Evolutionary conservation across 2,797 vertebrate species (phyloP).

Genomic region (Neosilurus mollespiculum): DNA sequence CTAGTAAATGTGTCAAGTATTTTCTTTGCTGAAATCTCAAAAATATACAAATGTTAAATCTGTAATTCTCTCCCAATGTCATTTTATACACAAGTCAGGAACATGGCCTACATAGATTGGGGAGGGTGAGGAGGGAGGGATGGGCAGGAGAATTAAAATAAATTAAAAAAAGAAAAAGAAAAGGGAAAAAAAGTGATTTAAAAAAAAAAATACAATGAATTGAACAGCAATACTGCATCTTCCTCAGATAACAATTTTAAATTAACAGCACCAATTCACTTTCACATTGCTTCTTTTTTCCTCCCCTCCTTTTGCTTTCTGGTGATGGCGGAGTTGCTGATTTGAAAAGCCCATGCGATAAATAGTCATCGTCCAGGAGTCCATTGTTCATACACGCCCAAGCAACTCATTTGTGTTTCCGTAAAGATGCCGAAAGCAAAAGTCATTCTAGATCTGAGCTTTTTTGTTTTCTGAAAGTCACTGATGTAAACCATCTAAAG

Average conservation of each 20-base stretch:
- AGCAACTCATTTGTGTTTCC: neutral
- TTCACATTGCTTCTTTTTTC: slow-evolving; percentile 53
- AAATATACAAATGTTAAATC: slow-evolving; percentile 71
- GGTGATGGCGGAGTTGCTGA: slow-evolving; percentile 4
- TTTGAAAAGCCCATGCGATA: slow-evolving; percentile 10
- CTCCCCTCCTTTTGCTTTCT: neutral
- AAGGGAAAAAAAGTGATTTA: slow-evolving; percentile 31
- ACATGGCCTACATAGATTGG: slow-evolving; percentile 74
- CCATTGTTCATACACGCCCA: neutral
- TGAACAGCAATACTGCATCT: slow-evolving; percentile 75
- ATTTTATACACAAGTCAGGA: slow-evolving; percentile 78
- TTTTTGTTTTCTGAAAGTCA: neutral
- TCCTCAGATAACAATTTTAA: slow-evolving; percentile 57
- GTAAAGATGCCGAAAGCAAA: neutral
- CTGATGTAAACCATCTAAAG: neutral
- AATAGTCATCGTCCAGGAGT: neutral
- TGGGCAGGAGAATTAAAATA: slow-evolving; percentile 76
- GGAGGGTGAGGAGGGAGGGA: slow-evolving; percentile 58
- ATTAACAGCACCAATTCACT: slow-evolving; percentile 66
- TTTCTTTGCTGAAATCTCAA: slow-evolving; percentile 71
- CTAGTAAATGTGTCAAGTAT: slow-evolving; percentile 77
- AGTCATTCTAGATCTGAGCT: neutral
- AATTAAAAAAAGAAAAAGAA: slow-evolving; percentile 71
- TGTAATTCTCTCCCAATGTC: slow-evolving; percentile 73
- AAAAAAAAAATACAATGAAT: slow-evolving; percentile 77